A percentile compares a stretch with the other conserved stretches of the same genome.
phyloP scores from a whole-genome alignment of 1,140 invertebrate species.

The Cyphomyrmex costatus region DNA sequence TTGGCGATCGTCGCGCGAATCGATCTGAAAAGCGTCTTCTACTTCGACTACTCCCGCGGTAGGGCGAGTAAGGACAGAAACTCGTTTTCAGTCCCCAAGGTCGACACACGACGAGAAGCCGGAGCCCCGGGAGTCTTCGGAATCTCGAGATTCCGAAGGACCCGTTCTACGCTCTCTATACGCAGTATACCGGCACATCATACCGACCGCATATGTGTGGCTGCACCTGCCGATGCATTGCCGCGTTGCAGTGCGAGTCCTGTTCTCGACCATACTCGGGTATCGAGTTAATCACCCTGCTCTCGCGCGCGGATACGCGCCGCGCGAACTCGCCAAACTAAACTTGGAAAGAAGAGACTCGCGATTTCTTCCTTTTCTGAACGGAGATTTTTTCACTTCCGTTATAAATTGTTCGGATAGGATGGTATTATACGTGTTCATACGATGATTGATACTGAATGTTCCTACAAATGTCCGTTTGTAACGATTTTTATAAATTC shows the following conservation, averaged over 20 bases:
- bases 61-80: conserved; percentile 71
- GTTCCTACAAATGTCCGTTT: background rate
- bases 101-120: conserved; percentile 67
- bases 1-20: conserved; percentile 74
- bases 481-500: background rate
- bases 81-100: conserved; percentile 76
- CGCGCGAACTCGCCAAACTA: conserved; percentile 24
- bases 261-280: conserved; percentile 49
- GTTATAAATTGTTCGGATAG: background rate
- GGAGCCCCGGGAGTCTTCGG: conserved; percentile 62
- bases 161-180: conserved; percentile 48
- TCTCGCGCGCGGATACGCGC: background rate
- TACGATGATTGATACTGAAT: background rate
- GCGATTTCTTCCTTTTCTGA: background rate
- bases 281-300: conserved; percentile 46
- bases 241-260: conserved; percentile 21
- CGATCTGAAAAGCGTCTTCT: conserved; percentile 74
- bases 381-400: background rate
- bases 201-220: conserved; percentile 69
- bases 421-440: background rate
- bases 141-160: conserved; percentile 73
- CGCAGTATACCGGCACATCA: conserved; percentile 58
- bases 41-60: background rate
- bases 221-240: conserved; percentile 68
- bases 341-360: background rate